Percentiles rank a stretch among this genome's conserved stretches.
Evolutionary conservation across 2,113 vertebrate species (phyloP).

Genomic region (Xerus inauris): DNA sequence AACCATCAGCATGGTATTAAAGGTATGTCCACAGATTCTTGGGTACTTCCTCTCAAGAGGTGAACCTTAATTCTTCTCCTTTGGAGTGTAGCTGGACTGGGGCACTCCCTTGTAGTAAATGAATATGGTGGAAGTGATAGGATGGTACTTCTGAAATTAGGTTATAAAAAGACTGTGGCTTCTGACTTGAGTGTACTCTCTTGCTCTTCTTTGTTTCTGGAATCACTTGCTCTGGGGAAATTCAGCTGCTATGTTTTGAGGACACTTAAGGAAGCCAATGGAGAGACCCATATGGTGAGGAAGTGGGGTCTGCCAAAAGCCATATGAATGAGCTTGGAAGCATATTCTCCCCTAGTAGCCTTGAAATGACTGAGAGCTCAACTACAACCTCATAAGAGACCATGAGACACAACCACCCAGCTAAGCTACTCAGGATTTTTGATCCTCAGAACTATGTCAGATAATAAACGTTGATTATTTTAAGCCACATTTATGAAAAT

Average conservation of each 20-base stretch:
- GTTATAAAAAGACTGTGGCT: background rate
- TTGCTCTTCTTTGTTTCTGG: background rate
- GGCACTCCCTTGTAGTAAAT: background rate
- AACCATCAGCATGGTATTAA: background rate
- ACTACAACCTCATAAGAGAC: background rate
- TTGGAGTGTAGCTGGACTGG: background rate
- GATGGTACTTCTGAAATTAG: background rate
- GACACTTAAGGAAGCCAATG: background rate
- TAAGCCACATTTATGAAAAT: background rate
- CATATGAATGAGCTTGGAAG: background rate
- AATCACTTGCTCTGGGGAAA: background rate
- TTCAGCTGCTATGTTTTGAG: background rate
- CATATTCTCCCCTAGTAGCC: background rate
- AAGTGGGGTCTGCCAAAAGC: background rate
- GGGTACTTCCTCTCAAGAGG: background rate
- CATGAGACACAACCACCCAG: background rate
- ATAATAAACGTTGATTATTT: background rate
- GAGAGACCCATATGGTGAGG: background rate
- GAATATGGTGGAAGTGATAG: background rate
- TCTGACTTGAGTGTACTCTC: background rate
- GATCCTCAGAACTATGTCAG: background rate
- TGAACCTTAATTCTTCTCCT: background rate
- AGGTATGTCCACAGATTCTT: background rate
- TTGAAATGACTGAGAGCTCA: background rate
- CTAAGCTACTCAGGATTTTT: background rate